phyloP scores from a whole-genome alignment of 2,113 vertebrate species.

The Dendropsophus ebraccatus region DNA sequence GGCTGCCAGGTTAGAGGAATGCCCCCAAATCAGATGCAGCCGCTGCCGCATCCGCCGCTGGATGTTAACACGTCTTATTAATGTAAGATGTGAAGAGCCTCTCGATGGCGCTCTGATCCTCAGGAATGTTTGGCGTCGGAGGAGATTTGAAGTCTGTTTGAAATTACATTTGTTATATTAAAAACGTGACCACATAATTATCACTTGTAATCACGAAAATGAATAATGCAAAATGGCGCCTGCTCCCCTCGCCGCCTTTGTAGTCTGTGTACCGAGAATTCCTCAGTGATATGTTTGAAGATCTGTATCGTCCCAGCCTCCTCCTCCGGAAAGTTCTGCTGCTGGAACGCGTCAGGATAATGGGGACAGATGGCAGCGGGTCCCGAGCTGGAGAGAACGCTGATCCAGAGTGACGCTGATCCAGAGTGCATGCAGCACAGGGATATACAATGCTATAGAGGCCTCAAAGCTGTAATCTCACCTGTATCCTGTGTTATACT shows the following conservation, averaged over 20 bases:
- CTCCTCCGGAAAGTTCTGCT: no score
- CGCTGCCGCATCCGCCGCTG: not conserved
- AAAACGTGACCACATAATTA: conserved; percentile 48
- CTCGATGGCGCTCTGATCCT: conserved; percentile 29
- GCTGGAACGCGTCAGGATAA: not conserved
- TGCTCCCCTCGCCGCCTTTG: not conserved
- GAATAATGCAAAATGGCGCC: conserved; percentile 34
- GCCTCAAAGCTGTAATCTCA: no score
- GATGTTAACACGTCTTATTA: conserved; percentile 30
- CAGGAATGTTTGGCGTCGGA: conserved; percentile 32
- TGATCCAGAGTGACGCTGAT: no score
- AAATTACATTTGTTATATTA: conserved; percentile 53
- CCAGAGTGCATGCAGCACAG: no score
- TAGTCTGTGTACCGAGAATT: conserved; percentile 33
- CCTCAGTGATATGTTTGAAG: conserved; percentile 35
- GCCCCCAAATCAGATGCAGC: conserved; percentile 15
- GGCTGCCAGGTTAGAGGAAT: conserved; percentile 10
- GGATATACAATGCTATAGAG: no score
- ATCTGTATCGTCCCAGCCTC: not conserved
- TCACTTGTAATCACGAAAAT: conserved; percentile 40
- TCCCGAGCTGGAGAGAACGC: not conserved
- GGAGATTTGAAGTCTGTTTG: conserved; percentile 32
- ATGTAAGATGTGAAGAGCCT: conserved; percentile 39
- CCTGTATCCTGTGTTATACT: no score
- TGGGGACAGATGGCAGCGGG: not conserved